phyloP scores from a whole-genome alignment of 2,888 invertebrate species.

The Drosophila pegasa region DNA sequence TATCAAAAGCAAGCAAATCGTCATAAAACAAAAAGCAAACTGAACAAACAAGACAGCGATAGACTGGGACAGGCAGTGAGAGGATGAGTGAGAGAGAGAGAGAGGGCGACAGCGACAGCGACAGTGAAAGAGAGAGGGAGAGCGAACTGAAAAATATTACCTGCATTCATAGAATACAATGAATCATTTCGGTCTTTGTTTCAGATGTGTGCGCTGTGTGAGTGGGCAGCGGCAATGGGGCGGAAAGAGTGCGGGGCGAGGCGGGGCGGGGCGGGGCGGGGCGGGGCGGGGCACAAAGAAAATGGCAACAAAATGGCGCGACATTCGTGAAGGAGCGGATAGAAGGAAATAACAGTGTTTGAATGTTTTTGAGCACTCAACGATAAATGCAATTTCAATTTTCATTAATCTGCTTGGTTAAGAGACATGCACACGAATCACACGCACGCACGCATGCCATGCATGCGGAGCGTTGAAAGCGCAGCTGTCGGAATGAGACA shows the following conservation, averaged over 20 bases:
- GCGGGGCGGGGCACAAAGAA: slow-evolving; percentile 4
- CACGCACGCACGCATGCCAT: slow-evolving; percentile 5
- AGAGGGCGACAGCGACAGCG: background rate
- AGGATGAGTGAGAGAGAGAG: background rate
- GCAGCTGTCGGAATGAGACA: slow-evolving; percentile 7
- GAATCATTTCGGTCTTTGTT: slow-evolving; percentile 58
- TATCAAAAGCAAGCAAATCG: slow-evolving; percentile 26
- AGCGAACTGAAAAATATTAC: slow-evolving; percentile 47
- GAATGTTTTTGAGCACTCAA: slow-evolving; percentile 32
- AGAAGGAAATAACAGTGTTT: slow-evolving; percentile 9
- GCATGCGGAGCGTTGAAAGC: background rate
- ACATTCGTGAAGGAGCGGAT: slow-evolving; percentile 12
- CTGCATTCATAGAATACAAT: slow-evolving; percentile 63
- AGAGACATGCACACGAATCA: slow-evolving; percentile 31
- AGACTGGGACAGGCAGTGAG: background rate
- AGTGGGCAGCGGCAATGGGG: slow-evolving; percentile 12
- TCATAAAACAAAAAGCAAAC: slow-evolving; percentile 22
- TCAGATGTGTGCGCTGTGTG: slow-evolving; percentile 12
- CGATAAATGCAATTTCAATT: slow-evolving; percentile 55
- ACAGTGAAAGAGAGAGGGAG: background rate
- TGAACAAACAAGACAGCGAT: background rate
- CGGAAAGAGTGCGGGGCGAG: background rate
- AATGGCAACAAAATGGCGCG: slow-evolving; percentile 34
- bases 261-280: background rate
- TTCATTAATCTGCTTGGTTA: slow-evolving; percentile 55